These are phyloP conservation scores for Dysmachus trigonus DNA, from an alignment of 2,888 invertebrate species.

Conservation along the genomic window DNA sequence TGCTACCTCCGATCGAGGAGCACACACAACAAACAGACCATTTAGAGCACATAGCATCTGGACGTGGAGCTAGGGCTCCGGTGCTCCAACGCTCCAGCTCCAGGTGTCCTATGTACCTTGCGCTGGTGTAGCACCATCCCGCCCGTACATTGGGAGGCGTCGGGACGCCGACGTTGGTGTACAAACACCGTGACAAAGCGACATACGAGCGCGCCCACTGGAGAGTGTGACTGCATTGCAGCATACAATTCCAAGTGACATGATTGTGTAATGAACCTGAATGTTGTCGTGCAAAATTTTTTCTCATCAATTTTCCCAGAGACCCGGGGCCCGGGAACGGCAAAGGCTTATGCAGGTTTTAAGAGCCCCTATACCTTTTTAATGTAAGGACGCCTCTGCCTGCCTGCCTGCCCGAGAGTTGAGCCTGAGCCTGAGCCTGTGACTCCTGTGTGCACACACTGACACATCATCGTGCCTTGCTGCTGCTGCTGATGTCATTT, in stretches of 20 bases:
- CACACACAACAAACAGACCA: conserved; percentile 38
- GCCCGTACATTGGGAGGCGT: neutral
- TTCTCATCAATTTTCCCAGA: conserved; percentile 48
- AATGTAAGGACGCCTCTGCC: neutral
- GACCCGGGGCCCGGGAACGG: neutral
- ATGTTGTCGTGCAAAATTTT: conserved; percentile 48
- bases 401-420: too few species aligned
- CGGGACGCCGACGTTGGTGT: conserved; percentile 42
- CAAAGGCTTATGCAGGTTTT: conserved; percentile 42
- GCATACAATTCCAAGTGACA: conserved; percentile 50
- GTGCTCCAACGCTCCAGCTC: neutral
- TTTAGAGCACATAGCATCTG: conserved; percentile 38
- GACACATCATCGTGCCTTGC: too few species aligned
- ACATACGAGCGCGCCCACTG: conserved; percentile 26
- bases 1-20: conserved; percentile 11
- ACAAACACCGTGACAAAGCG: conserved; percentile 42
- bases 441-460: neutral
- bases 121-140: neutral
- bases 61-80: neutral
- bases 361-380: conserved; percentile 32
- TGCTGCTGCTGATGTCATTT: conserved; percentile 26
- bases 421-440: too few species aligned
- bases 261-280: conserved; percentile 51
- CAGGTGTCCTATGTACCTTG: neutral
- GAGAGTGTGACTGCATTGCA: conserved; percentile 49